A percentile compares a stretch with the other conserved stretches of the same genome.
Conservation (phyloP, 2,888 invertebrate genomes). For the Nowickia ferox region DNA sequence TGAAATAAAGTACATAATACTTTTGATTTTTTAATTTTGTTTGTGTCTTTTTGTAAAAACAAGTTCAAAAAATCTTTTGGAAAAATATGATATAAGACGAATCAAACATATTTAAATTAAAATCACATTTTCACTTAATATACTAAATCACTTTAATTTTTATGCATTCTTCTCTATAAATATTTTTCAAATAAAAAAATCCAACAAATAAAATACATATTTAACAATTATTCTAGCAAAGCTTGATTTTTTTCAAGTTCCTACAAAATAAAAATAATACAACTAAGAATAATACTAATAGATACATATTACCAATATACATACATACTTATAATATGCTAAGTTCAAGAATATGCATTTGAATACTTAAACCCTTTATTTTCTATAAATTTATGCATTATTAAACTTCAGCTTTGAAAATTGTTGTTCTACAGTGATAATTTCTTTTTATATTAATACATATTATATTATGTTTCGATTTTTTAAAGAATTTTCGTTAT, state of each 20-base stretch:
- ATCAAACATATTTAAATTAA: slow-evolving; percentile 60
- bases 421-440: slow-evolving; percentile 18
- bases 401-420: slow-evolving; percentile 36
- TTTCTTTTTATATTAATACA: slow-evolving; percentile 16
- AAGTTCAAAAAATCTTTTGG: slow-evolving; percentile 43
- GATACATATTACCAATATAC: slow-evolving; percentile 39
- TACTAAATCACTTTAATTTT: slow-evolving; percentile 64
- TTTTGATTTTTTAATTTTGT: slow-evolving; percentile 28
- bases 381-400: slow-evolving; percentile 44
- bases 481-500: slow-evolving; percentile 48
- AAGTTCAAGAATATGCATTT: slow-evolving; percentile 29
- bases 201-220: slow-evolving; percentile 48
- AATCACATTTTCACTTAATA: slow-evolving; percentile 67
- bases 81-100: slow-evolving; percentile 6
- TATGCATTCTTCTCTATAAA: slow-evolving; percentile 41
- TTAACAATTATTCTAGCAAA: slow-evolving; percentile 55
- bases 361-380: slow-evolving; percentile 30
- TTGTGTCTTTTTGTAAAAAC: slow-evolving; percentile 40
- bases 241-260: slow-evolving; percentile 30
- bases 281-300: slow-evolving; percentile 47
- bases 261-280: slow-evolving; percentile 33
- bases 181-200: slow-evolving; percentile 41
- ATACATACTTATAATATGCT: slow-evolving; percentile 21
- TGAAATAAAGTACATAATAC: slow-evolving; percentile 56
- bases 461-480: slow-evolving; percentile 48